phyloP scores from a whole-genome alignment of 2,888 invertebrate species.

The Epirrhoe alternata region DNA sequence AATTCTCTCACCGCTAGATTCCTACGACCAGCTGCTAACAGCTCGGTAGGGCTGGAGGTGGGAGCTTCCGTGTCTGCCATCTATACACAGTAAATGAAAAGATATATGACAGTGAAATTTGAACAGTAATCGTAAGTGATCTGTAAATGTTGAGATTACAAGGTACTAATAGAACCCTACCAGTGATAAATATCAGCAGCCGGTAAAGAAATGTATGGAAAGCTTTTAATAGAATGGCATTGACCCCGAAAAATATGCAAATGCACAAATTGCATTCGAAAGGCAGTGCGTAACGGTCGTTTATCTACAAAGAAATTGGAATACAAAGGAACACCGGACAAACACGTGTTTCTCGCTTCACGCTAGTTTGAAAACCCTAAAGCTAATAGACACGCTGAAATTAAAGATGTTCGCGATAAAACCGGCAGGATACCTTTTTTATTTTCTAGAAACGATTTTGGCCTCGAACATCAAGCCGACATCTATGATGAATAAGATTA shows the following conservation, averaged over 20 bases:
- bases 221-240: not conserved
- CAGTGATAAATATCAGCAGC: too few species aligned
- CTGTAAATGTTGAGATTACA: too few species aligned
- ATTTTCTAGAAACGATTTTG: not conserved
- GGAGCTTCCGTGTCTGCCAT: conserved; percentile 86
- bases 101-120: too few species aligned
- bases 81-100: conserved; percentile 44
- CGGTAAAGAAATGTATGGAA: not conserved
- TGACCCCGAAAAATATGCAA: not conserved
- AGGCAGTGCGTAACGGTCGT: conserved; percentile 2
- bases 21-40: conserved; percentile 90
- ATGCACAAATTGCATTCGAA: conserved; percentile 1
- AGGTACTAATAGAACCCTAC: too few species aligned
- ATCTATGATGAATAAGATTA: not conserved
- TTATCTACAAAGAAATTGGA: not conserved
- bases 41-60: conserved; percentile 80
- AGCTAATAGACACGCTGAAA: not conserved
- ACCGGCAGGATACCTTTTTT: not conserved
- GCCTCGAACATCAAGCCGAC: not conserved
- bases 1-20: conserved; percentile 92
- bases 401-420: not conserved
- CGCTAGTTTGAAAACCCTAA: not conserved
- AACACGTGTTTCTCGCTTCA: not conserved
- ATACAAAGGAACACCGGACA: not conserved
- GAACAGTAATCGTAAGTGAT: too few species aligned